These are phyloP conservation scores for Oxyteleia sp. DNA, from an alignment of 2,888 invertebrate species.

Conservation along the genomic window DNA sequence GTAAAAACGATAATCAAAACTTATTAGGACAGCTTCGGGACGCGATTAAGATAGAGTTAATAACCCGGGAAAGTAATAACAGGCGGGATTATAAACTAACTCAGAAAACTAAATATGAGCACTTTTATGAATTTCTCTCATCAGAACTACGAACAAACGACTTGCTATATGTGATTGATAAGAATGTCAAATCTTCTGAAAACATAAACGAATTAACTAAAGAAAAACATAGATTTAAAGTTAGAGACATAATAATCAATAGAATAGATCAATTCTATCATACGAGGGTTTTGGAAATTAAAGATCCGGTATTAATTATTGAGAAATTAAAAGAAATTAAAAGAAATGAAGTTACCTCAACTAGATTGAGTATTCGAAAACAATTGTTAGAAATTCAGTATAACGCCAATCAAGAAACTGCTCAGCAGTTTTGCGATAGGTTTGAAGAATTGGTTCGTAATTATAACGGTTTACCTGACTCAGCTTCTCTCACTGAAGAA, in stretches of 20 bases:
- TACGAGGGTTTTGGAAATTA: neutral
- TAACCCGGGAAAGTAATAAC: constrained; percentile 14
- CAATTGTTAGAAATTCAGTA: constrained; percentile 1
- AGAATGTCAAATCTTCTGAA: neutral
- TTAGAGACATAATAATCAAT: constrained; percentile 11
- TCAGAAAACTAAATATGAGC: constrained; percentile 20
- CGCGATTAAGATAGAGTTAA: constrained; percentile 27
- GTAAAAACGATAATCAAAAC: too few relatives aligned
- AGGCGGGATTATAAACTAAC: constrained; percentile 30
- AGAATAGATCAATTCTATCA: constrained; percentile 11
- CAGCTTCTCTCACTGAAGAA: too few relatives aligned
- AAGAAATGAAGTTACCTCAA: constrained; percentile 14
- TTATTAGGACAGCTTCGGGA: constrained; percentile 6
- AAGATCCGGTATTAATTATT: constrained; percentile 4
- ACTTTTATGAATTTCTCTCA: constrained; percentile 37
- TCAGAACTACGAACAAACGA: constrained; percentile 29
- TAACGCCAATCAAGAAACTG: neutral
- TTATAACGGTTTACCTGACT: neutral
- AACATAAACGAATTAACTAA: too few relatives aligned
- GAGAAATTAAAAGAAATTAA: constrained; percentile 6
- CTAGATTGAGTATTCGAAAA: constrained; percentile 9
- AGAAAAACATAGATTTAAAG: constrained; percentile 10
- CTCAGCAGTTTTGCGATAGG: constrained; percentile 3
- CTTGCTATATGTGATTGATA: constrained; percentile 28
- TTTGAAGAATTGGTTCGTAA: constrained; percentile 6